Evolutionary conservation across 2,888 invertebrate species (phyloP).

Genomic region (Dorcus parallelipipedus): DNA sequence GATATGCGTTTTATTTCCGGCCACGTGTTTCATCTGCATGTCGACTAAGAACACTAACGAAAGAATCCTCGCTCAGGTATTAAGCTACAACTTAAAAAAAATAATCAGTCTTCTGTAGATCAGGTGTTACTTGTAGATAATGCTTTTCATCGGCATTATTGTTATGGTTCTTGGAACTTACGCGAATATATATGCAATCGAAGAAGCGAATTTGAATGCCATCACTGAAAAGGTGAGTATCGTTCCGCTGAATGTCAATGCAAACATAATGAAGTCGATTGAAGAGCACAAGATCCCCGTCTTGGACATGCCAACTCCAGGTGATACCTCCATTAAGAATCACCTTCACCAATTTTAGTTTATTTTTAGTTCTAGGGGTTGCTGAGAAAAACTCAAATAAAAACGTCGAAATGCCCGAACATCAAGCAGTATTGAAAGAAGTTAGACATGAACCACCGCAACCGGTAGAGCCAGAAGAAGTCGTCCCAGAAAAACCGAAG

Average conservation of each 20-base stretch:
- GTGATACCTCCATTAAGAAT: background rate
- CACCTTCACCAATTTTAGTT: no score
- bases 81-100: background rate
- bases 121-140: conserved; percentile 55
- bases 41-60: conserved; percentile 83
- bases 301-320: conserved; percentile 7
- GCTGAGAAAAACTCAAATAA: no score
- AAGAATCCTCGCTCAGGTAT: conserved; percentile 75
- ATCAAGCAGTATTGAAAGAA: conserved; percentile 32
- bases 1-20: conserved; percentile 90
- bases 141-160: conserved; percentile 77
- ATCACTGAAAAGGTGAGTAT: conserved; percentile 4
- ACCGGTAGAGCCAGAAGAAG: conserved; percentile 40
- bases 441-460: conserved; percentile 46
- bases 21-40: conserved; percentile 82
- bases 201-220: conserved; percentile 53
- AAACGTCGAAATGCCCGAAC: background rate
- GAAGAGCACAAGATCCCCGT: conserved; percentile 2
- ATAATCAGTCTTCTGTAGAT: background rate
- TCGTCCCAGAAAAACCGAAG: conserved; percentile 31
- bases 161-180: conserved; percentile 89
- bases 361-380: no score
- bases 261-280: background rate
- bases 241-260: background rate
- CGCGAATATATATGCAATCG: conserved; percentile 77